Base-by-base conservation (phyloP, 2,797 vertebrate genomes). In the Morelia viridis region DNA sequence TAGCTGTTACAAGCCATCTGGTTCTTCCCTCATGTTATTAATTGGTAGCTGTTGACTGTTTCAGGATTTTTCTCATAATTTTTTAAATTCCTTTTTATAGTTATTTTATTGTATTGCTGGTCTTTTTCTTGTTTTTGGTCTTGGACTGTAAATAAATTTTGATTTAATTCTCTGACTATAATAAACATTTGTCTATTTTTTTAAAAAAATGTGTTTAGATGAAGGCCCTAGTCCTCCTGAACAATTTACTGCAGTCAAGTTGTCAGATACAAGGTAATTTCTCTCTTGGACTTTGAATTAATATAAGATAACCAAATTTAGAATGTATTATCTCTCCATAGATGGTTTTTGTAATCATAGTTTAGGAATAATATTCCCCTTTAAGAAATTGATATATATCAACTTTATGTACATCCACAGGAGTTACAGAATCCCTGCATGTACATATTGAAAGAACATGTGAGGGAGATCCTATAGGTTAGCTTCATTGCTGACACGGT, bases 161-260 rank as follows among this genome's bases (percentile, higher is more conserved):
- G 71, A 46, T 5, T 80, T 3, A 80, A 46, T 24, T 80, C 71
- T 46, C 41, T 9, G 46, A 80, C 35, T 80, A 24, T 80, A 80
- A 80, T 93, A 58, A 83, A 91, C 53, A 85, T 50, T 2, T 57
- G 7, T 61, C 0, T 91, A 85, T 19, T 0, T 87, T 93, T 0
- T 0, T 92, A 10, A 46, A 80, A 68, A 80, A 46, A 68, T 93
- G 11, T 93, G 11, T 86, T n/a, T 88, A 99, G 99, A 98, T 89
- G 99, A 99, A 95, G 99, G 98, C 12, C 99, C 99, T 4, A 98
- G 98, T 96, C 99, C 99, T 91, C 99, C 99, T 2, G 99, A 99
- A 94, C 99, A 99, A 96, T 99, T 99, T 85, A 99, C 99, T 50
- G 99, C 99, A 53, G 97, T 99, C 92, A 99, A 99, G 94, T 90